Percentiles rank a stretch among this genome's conserved stretches.
Evolutionary conservation across 2,888 invertebrate genomes (phyloP).

Genomic region (Dyspetes luteomarginatus): DNA sequence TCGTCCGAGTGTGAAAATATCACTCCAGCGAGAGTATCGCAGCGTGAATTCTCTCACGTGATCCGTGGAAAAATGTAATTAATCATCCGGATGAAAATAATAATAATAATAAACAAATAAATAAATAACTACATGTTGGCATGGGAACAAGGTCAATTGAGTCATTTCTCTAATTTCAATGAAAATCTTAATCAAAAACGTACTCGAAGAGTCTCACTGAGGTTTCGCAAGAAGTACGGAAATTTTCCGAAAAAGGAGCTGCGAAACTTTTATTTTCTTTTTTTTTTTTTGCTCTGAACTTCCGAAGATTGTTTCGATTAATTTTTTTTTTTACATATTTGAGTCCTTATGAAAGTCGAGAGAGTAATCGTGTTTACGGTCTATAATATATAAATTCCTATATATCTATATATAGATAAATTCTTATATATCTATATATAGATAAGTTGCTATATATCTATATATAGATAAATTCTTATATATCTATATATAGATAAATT

Average conservation of each 20-base stretch:
- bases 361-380: neutral
- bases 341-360: slow-evolving; percentile 16
- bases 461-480: too few relatives aligned
- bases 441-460: too few relatives aligned
- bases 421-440: too few relatives aligned
- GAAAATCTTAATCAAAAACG: slow-evolving; percentile 5
- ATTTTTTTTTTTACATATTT: neutral
- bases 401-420: too few relatives aligned
- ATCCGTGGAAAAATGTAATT: neutral
- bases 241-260: too few relatives aligned
- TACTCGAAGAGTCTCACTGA: too few relatives aligned
- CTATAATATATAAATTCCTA: neutral
- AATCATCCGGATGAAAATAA: neutral
- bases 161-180: neutral
- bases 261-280: too few relatives aligned
- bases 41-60: neutral
- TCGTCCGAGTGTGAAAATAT: neutral
- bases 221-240: too few relatives aligned
- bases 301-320: too few relatives aligned
- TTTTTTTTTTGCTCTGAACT: too few relatives aligned
- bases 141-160: neutral
- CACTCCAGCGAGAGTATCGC: neutral
- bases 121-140: neutral
- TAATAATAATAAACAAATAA: neutral
- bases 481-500: too few relatives aligned